Percentiles rank a stretch among this genome's conserved stretches.
Conservation (phyloP, 1,140 invertebrate genomes). For the Triops longicaudatus region DNA sequence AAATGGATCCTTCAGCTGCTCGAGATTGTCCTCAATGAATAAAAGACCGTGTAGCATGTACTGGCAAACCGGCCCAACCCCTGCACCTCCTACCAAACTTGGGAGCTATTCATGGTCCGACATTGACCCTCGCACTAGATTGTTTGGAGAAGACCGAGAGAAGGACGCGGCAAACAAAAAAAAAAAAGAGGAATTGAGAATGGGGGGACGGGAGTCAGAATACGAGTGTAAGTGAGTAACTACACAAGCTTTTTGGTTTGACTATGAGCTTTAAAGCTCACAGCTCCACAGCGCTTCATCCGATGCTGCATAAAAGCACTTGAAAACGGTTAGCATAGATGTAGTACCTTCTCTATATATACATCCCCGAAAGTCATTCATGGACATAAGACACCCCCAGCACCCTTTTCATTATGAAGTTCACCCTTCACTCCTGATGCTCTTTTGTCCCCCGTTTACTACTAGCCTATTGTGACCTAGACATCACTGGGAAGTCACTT, state of each 20-base stretch:
- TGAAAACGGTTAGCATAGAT: neutral
- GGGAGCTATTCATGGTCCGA: neutral
- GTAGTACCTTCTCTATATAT: neutral
- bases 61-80: neutral
- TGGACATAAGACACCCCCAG: neutral
- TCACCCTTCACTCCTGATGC: neutral
- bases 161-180: neutral
- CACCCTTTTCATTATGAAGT: neutral
- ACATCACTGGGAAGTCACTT: neutral
- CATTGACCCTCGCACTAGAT: neutral
- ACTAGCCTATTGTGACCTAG: neutral
- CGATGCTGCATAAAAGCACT: neutral
- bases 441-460: conserved; percentile 6
- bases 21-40: conserved; percentile 9
- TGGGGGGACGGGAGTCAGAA: neutral
- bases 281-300: neutral
- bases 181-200: neutral
- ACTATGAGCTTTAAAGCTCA: neutral
- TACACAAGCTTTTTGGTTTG: conserved; percentile 1
- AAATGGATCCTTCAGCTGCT: conserved; percentile 14
- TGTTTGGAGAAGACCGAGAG: neutral
- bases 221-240: neutral
- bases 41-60: neutral
- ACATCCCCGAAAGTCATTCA: neutral
- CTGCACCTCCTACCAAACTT: conserved; percentile 10